These are phyloP conservation scores for Bombycilla garrulus DNA, from an alignment of 2,113 vertebrate species.

Conservation along the genomic window DNA sequence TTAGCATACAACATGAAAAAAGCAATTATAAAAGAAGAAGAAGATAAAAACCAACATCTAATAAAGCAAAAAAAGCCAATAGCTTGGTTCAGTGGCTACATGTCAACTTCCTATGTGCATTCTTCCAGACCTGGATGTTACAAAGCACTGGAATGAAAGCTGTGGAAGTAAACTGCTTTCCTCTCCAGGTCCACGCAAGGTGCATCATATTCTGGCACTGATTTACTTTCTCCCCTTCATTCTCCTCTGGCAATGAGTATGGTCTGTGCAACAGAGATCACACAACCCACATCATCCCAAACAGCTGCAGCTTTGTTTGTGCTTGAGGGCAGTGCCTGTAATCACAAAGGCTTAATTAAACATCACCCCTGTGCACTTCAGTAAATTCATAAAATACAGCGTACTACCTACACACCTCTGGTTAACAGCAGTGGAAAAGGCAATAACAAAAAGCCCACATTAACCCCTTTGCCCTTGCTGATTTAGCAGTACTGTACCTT, in stretches of 20 bases:
- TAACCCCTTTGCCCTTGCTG: not conserved
- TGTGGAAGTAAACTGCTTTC: not conserved
- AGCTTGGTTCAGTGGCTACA: not conserved
- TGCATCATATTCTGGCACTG: not conserved
- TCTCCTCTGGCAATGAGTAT: not conserved
- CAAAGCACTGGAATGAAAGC: not conserved
- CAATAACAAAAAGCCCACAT: not conserved
- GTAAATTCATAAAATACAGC: not conserved
- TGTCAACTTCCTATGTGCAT: not conserved
- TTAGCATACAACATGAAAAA: not conserved
- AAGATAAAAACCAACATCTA: not conserved
- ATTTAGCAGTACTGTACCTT: not conserved
- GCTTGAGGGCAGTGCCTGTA: constrained; percentile 19
- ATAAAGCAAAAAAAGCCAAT: not conserved
- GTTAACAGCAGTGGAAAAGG: not conserved
- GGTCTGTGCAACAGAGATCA: not conserved
- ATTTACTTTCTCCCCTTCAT: not conserved
- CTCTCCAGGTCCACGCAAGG: not conserved
- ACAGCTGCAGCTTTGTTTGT: constrained; percentile 44
- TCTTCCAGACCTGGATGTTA: not conserved
- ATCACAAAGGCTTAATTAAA: constrained; percentile 20
- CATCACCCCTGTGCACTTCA: not conserved
- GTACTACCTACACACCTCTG: not conserved
- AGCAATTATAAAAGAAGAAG: not conserved
- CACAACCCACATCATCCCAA: not conserved